Evolutionary conservation across 2,113 vertebrate genomes (phyloP), one percentile per base, ranked within the genome.

Genomic region (Oceanodroma tethys): DNA sequence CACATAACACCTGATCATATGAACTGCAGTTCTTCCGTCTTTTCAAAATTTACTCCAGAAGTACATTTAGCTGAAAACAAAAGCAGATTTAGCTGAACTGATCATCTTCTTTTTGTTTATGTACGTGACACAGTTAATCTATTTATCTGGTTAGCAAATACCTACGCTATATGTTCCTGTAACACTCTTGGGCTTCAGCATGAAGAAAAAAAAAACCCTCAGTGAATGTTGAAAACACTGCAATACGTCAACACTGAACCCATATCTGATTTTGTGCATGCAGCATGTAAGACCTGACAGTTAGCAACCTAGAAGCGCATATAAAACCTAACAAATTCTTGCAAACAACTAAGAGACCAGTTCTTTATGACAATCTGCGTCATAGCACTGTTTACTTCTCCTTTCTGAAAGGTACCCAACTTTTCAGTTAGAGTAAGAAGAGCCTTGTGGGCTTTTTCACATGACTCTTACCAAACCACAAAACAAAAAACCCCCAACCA

Each of bases 391-490:
- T 97, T 98, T 98, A 97, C 85, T 94, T 92, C 95, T 92, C 81
- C 40, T 92, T 96, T 97, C 91, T 95, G 53, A 67, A 94, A 92
- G 82, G 72, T 53, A 86, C 80, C 40, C 80, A 75, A 16, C 96
- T 97, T 90, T 84, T 91, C 96, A 83, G 90, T 80, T 90, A 60
- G 59, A 59, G 25, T 67, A 93, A 74, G 50, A 67, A 5, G 6
- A 70, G 63, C 74, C 63, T 67, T 96, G 94, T 87, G 96, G 91
- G 85, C 85, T 97, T 90, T 97, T 89, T 96, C 96, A 97, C 95
- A 90, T 92, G 94, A 95, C 91, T 95, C 67, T 40, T 91, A 89
- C 68, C 52, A 93, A 97, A 95, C 97, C 97, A 97, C 97, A 97
- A 97, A 84, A 85, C 87, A 91, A 95, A 95, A 96, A 88, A 92